phyloP scores from a whole-genome alignment of 2,888 invertebrate genomes.

The Habrosyne pyritoides region DNA sequence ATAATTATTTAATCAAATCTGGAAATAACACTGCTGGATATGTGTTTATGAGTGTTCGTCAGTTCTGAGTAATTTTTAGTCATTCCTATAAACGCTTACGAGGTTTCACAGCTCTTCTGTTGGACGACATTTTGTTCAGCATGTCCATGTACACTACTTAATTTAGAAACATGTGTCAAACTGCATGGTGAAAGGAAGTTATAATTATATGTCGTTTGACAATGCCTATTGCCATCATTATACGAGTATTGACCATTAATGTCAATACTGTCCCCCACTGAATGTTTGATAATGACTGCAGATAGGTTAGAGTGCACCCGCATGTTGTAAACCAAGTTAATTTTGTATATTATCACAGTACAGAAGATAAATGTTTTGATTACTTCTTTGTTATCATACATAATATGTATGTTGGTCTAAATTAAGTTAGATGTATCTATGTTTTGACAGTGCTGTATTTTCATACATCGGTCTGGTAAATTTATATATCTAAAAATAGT shows the following conservation, averaged over 20 bases:
- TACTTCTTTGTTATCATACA: constrained; percentile 42
- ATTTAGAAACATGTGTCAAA: no score
- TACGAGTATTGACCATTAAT: constrained; percentile 22
- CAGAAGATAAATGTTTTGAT: constrained; percentile 58
- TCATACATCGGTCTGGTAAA: background rate
- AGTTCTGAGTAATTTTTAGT: no score
- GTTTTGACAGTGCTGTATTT: background rate
- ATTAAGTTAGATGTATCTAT: constrained; percentile 11
- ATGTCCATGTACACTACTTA: no score
- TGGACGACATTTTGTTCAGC: no score
- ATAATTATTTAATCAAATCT: no score
- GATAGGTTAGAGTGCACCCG: constrained; percentile 74
- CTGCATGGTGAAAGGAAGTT: no score
- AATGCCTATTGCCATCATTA: constrained; percentile 33
- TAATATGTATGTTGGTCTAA: constrained; percentile 24
- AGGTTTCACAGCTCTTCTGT: no score
- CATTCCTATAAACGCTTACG: no score
- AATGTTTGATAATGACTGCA: constrained; percentile 70
- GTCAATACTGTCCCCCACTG: constrained; percentile 53
- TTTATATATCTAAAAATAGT: background rate
- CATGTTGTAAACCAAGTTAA: constrained; percentile 64
- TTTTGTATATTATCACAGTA: constrained; percentile 54
- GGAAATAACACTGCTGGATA: no score
- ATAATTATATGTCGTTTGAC: background rate
- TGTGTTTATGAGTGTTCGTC: no score